These are phyloP conservation scores for Anneissia japonica DNA, from an alignment of 35 echinoderm and acorn worm species.

Conservation along the genomic window DNA sequence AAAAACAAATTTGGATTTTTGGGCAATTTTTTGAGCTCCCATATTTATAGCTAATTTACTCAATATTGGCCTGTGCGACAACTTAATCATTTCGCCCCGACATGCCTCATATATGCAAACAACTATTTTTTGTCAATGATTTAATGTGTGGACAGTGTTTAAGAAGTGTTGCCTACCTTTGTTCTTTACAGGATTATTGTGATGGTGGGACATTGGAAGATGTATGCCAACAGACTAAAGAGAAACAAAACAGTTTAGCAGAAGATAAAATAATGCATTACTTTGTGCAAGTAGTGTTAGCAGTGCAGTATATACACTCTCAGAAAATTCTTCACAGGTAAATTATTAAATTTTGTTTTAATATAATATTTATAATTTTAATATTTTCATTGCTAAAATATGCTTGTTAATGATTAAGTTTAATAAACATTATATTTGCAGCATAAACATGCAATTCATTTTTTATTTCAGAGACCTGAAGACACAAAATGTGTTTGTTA, in stretches of 20 bases:
- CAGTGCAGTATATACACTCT: slow-evolving; percentile 92
- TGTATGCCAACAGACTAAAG: slow-evolving; percentile 36
- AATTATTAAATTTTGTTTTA: neutral
- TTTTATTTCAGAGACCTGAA: slow-evolving; percentile 74
- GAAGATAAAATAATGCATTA: slow-evolving; percentile 84
- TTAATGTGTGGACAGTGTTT: too few species aligned
- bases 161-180: too few species aligned
- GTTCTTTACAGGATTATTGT: slow-evolving; percentile 71
- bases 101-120: too few species aligned
- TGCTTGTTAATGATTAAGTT: neutral
- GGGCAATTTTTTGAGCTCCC: too few species aligned
- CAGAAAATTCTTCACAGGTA: slow-evolving; percentile 94
- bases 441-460: neutral
- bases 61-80: neutral
- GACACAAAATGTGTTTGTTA: slow-evolving; percentile 92
- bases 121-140: too few species aligned
- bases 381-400: neutral
- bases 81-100: neutral
- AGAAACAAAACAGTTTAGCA: slow-evolving; percentile 30
- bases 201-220: slow-evolving; percentile 89
- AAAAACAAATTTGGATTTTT: too few species aligned
- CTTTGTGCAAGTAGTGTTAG: slow-evolving; percentile 93
- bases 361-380: neutral
- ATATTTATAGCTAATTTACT: neutral
- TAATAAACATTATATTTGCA: neutral